phyloP scores from a whole-genome alignment of 1,140 invertebrate genomes.

The Drosophila truncata region DNA sequence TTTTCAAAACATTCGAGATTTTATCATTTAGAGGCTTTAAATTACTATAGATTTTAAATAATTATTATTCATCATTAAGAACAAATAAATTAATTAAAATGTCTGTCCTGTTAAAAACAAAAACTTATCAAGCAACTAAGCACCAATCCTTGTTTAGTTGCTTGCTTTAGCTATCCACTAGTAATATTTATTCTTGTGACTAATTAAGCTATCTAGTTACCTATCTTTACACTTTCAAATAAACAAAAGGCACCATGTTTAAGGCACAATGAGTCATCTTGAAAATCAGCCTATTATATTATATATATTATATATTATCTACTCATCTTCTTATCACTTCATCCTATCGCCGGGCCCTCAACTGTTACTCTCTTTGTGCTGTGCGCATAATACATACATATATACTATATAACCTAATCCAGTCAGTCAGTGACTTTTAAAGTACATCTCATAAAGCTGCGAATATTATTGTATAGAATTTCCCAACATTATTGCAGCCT shows the following conservation, averaged over 20 bases:
- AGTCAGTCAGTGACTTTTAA: conserved; percentile 51
- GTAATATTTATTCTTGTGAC: not conserved
- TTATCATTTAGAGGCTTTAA: not conserved
- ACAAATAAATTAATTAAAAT: too few species aligned
- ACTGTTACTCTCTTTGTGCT: conserved; percentile 38
- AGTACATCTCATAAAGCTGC: conserved; percentile 44
- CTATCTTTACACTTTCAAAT: not conserved
- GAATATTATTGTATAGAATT: conserved; percentile 44
- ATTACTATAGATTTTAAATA: not conserved
- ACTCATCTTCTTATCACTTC: conserved; percentile 13
- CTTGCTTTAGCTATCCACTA: too few species aligned
- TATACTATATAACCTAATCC: conserved; percentile 24
- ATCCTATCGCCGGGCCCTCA: conserved; percentile 22
- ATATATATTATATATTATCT: conserved; percentile 3
- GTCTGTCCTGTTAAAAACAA: not conserved
- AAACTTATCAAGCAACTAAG: not conserved
- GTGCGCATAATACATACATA: not conserved
- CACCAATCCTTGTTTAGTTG: not conserved
- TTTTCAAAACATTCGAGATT: not conserved
- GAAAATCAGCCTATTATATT: conserved; percentile 2
- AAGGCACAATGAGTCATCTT: conserved; percentile 18
- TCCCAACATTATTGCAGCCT: conserved; percentile 46
- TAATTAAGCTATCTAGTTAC: not conserved
- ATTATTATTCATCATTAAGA: too few species aligned
- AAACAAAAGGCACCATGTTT: conserved; percentile 2